phyloP scores from a whole-genome alignment of 2,113 vertebrate genomes.

The Pelobates fuscus region DNA sequence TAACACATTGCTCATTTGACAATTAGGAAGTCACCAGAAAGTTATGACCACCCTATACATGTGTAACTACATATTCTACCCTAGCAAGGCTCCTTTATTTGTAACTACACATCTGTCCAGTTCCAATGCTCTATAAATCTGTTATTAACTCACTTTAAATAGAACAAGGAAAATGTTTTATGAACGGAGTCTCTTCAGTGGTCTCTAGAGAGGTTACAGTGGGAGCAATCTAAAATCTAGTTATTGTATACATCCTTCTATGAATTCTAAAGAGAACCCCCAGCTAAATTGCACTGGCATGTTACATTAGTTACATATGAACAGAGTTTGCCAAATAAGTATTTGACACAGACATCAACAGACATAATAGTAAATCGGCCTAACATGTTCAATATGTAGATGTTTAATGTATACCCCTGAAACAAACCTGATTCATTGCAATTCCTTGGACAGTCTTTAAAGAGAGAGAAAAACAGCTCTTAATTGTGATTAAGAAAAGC shows the following conservation, averaged over 20 bases:
- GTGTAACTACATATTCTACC: no score
- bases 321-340: neutral
- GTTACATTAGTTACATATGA: neutral
- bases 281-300: neutral
- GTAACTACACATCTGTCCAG: neutral
- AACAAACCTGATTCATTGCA: neutral
- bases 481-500: slow-evolving; percentile 5
- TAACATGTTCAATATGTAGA: slow-evolving; percentile 4
- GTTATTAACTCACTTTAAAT: neutral
- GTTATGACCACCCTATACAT: no score
- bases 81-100: neutral
- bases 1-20: no score
- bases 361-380: neutral
- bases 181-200: neutral
- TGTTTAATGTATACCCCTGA: neutral
- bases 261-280: neutral
- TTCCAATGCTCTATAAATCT: neutral
- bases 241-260: neutral
- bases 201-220: neutral
- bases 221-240: neutral
- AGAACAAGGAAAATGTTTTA: neutral
- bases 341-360: slow-evolving; percentile 3
- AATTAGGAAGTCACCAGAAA: no score
- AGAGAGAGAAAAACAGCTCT: neutral
- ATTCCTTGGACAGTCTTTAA: slow-evolving; percentile 10